phyloP scores from a whole-genome alignment of 2,888 invertebrate species.

The Dione vanillae region DNA sequence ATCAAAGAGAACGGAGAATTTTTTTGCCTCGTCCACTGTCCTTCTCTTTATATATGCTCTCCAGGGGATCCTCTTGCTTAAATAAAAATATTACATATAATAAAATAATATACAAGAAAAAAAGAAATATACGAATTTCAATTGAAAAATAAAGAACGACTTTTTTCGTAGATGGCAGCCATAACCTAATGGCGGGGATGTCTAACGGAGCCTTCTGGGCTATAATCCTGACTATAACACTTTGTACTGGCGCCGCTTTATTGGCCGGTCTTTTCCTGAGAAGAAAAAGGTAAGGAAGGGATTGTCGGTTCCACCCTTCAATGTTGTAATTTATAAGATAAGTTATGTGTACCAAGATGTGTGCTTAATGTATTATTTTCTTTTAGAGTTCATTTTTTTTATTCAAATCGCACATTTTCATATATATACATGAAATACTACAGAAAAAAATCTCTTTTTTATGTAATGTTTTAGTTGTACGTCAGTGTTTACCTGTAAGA shows the following conservation, averaged over 20 bases:
- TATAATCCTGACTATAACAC: slow-evolving; percentile 63
- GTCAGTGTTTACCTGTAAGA: too few species aligned
- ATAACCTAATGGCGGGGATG: slow-evolving; percentile 70
- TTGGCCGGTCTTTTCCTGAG: slow-evolving; percentile 66
- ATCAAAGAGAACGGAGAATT: too few species aligned
- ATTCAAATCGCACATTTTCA: background rate
- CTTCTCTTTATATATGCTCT: too few species aligned
- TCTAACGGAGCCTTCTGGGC: slow-evolving; percentile 74
- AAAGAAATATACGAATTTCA: background rate
- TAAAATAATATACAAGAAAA: background rate
- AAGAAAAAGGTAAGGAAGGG: slow-evolving; percentile 63
- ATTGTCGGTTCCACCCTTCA: slow-evolving; percentile 5
- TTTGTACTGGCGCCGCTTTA: slow-evolving; percentile 63
- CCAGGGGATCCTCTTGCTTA: too few species aligned
- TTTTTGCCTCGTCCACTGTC: too few species aligned
- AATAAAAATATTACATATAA: background rate
- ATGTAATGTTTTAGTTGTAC: too few species aligned
- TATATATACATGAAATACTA: too few species aligned
- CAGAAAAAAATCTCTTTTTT: too few species aligned
- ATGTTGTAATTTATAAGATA: slow-evolving; percentile 19
- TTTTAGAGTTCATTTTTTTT: background rate
- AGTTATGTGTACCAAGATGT: background rate
- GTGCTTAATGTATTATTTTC: background rate
- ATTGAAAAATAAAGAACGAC: background rate
- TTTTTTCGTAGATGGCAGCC: slow-evolving; percentile 65